Conservation (phyloP, 2,888 invertebrate genomes). For the Iphiclides podalirius region DNA sequence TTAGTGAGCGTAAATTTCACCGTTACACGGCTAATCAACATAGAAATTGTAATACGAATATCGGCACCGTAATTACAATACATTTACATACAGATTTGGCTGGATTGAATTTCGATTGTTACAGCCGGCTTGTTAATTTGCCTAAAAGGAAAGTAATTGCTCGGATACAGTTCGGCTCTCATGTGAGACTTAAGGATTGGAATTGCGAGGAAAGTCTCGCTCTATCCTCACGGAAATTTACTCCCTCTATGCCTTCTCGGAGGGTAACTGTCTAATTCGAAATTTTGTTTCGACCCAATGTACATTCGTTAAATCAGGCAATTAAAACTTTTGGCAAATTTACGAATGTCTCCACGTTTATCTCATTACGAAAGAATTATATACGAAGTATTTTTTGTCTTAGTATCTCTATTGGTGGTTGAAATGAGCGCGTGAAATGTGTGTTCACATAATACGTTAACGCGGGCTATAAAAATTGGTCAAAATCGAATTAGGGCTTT, state of each 20-base stretch:
- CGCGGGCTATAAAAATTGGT: constrained; percentile 4
- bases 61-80: constrained; percentile 69
- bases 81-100: constrained; percentile 75
- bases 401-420: no score
- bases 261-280: background rate
- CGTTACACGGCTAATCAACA: constrained; percentile 62
- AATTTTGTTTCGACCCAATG: background rate
- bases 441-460: background rate
- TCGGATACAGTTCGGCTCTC: constrained; percentile 53
- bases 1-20: constrained; percentile 50
- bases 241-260: background rate
- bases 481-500: constrained; percentile 9
- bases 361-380: no score
- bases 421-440: no score
- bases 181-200: constrained; percentile 31
- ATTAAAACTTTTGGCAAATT: background rate
- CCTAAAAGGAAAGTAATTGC: constrained; percentile 74
- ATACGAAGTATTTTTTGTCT: no score
- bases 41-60: constrained; percentile 70
- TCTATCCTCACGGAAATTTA: constrained; percentile 5
- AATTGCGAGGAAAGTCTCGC: constrained; percentile 21
- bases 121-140: constrained; percentile 69
- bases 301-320: background rate
- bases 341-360: no score
- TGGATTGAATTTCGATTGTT: constrained; percentile 66